phyloP scores from a whole-genome alignment of 2,113 vertebrate genomes.

The Willisornis vidua region DNA sequence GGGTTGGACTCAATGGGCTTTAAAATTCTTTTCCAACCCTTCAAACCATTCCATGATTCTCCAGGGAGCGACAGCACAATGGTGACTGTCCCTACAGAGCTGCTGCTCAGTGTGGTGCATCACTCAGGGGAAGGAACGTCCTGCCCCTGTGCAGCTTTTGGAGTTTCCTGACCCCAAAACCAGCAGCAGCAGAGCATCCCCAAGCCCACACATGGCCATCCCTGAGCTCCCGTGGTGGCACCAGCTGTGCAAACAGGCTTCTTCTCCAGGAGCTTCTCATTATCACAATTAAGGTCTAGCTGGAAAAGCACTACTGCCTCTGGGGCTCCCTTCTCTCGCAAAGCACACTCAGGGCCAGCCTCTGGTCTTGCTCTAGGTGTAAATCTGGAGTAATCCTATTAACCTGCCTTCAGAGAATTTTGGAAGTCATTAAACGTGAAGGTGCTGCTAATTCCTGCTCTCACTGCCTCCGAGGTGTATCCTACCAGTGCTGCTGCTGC shows the following conservation, averaged over 20 bases:
- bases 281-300: background rate
- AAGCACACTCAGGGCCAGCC: background rate
- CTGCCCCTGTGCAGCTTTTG: background rate
- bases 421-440: background rate
- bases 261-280: background rate
- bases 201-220: background rate
- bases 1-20: background rate
- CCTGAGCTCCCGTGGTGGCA: background rate
- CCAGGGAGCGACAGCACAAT: background rate
- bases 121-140: background rate
- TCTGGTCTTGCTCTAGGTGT: background rate
- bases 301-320: background rate
- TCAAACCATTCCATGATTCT: background rate
- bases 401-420: background rate
- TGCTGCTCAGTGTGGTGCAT: accelerated
- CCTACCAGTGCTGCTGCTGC: conserved; percentile 35
- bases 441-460: background rate
- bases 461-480: conserved; percentile 9
- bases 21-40: background rate
- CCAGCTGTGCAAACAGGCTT: background rate
- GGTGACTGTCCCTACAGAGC: background rate
- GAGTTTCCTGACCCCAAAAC: background rate
- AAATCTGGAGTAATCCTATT: background rate
- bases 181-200: background rate
- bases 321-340: background rate